A percentile compares a stretch with the other conserved stretches of the same genome.
These are phyloP conservation scores for Peribatodes rhomboidaria DNA, from an alignment of 2,888 invertebrate genomes.

Conservation along the genomic window DNA sequence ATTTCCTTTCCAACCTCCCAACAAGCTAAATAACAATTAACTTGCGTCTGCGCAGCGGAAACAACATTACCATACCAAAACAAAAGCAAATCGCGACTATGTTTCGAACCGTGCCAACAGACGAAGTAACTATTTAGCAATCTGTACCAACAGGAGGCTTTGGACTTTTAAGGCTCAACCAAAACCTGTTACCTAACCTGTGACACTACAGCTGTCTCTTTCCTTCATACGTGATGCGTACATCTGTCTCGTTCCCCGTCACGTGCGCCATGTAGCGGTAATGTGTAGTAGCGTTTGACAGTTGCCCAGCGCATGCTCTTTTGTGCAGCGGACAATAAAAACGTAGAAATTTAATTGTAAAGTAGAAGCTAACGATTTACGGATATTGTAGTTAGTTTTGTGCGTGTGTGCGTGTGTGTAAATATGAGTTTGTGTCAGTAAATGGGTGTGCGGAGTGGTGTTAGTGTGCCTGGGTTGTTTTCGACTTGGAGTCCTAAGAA, in stretches of 20 bases:
- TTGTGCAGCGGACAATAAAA: slow-evolving; percentile 64
- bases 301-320: slow-evolving; percentile 78
- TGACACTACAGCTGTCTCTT: slow-evolving; percentile 41
- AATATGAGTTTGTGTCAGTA: slow-evolving; percentile 76
- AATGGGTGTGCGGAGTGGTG: slow-evolving; percentile 81
- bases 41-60: slow-evolving; percentile 48
- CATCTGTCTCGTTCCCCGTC: slow-evolving; percentile 55
- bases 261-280: slow-evolving; percentile 73
- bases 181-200: not conserved
- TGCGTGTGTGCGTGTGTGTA: slow-evolving; percentile 56
- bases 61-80: slow-evolving; percentile 56
- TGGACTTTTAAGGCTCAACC: slow-evolving; percentile 68
- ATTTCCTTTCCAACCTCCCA: slow-evolving; percentile 21
- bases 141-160: slow-evolving; percentile 44
- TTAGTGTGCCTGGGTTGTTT: slow-evolving; percentile 80
- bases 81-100: slow-evolving; percentile 59
- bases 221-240: slow-evolving; percentile 41
- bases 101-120: slow-evolving; percentile 61
- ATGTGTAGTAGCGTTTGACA: slow-evolving; percentile 71
- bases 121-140: not conserved
- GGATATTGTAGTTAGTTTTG: slow-evolving; percentile 44
- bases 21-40: slow-evolving; percentile 35
- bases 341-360: slow-evolving; percentile 43
- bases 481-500: slow-evolving; percentile 83
- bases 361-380: slow-evolving; percentile 42